phyloP scores from a whole-genome alignment of 2,797 vertebrate genomes.

The Enteromius unitaeniatus region DNA sequence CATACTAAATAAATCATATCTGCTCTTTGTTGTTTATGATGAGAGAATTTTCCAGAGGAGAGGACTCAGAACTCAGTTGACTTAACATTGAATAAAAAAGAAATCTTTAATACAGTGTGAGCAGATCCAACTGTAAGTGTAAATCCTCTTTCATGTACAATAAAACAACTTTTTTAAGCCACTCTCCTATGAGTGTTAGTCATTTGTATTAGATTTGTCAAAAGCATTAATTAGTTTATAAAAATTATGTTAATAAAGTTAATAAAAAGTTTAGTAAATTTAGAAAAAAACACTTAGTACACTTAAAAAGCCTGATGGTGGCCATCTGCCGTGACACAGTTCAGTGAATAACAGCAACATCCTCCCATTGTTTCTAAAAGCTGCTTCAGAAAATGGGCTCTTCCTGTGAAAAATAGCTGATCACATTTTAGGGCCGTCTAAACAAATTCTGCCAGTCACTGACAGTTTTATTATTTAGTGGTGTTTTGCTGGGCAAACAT shows the following conservation, averaged over 20 bases:
- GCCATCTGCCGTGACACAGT: neutral
- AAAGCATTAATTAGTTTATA: neutral
- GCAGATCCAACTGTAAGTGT: neutral
- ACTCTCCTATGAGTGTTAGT: neutral
- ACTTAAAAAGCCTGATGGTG: neutral
- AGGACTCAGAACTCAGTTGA: too few species aligned
- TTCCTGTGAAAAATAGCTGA: conserved; percentile 24
- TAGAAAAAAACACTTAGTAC: neutral
- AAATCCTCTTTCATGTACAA: neutral
- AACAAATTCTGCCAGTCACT: conserved; percentile 23
- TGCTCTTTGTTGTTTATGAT: too few species aligned
- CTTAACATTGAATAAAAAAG: too few species aligned
- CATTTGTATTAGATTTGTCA: neutral
- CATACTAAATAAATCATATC: too few species aligned
- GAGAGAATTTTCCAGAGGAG: too few species aligned
- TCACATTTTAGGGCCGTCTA: neutral
- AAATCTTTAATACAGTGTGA: too few species aligned
- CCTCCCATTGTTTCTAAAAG: conserved; percentile 23
- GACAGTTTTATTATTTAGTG: neutral
- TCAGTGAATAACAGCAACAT: conserved; percentile 19
- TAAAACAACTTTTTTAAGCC: neutral
- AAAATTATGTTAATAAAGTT: too few species aligned
- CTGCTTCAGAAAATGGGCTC: conserved; percentile 8
- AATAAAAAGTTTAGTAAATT: neutral
- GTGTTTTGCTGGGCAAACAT: neutral